Percentiles rank a stretch among this genome's conserved stretches.
Conservation (phyloP, 2,113 vertebrate species). For the Gambusia affinis region DNA sequence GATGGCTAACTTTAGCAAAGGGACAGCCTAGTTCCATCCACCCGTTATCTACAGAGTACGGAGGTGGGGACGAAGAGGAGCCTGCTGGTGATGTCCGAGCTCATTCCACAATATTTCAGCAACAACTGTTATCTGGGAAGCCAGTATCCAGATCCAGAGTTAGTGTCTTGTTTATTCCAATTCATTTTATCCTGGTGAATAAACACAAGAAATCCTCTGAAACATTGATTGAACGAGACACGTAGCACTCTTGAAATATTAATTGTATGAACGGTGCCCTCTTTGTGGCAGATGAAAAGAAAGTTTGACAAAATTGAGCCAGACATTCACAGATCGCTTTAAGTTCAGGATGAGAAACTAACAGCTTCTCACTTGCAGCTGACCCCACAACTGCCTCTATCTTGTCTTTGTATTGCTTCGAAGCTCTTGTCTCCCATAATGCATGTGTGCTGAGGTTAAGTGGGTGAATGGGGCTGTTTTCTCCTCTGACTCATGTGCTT, state of each 20-base stretch:
- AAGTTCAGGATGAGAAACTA: conserved; percentile 38
- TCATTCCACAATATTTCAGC: conserved; percentile 52
- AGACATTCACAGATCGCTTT: conserved; percentile 24
- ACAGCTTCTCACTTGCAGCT: conserved; percentile 20
- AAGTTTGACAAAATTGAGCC: conserved; percentile 60
- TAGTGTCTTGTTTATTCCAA: not conserved
- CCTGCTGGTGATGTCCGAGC: conserved; percentile 28
- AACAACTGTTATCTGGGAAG: conserved; percentile 21
- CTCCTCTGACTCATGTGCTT: conserved; percentile 23
- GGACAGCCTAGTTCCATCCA: conserved; percentile 72
- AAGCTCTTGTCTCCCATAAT: conserved; percentile 15
- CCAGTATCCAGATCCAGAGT: not conserved
- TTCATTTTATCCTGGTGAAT: not conserved
- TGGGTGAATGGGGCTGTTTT: conserved; percentile 2
- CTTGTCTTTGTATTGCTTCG: conserved; percentile 9
- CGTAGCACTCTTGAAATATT: not conserved
- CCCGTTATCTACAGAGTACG: conserved; percentile 54
- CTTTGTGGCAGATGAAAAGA: conserved; percentile 39
- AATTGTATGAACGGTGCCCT: conserved; percentile 30
- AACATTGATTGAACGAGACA: too few species aligned
- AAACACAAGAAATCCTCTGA: not conserved
- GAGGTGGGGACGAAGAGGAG: conserved; percentile 37
- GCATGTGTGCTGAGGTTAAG: conserved; percentile 9
- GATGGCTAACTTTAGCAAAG: conserved; percentile 78
- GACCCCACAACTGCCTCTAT: conserved; percentile 11